Base-by-base conservation (phyloP, 2,113 vertebrate species). In the Apeltes quadracus region DNA sequence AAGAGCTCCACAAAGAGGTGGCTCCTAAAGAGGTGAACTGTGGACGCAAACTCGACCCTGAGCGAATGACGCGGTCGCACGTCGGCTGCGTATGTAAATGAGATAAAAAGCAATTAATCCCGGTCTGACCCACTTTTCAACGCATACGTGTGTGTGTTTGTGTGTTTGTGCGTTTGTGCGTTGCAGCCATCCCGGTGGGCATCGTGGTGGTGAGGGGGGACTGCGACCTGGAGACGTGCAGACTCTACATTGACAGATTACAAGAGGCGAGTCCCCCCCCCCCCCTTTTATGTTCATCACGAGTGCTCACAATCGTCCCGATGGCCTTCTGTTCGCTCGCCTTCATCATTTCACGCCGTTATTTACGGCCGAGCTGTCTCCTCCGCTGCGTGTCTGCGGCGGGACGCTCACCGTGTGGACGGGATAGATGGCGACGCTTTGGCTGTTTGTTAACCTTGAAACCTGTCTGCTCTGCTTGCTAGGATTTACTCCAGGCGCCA, bases 211-310 rank as follows among this genome's bases (percentile, higher is more conserved):
- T 99, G 68, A 93, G 96, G 68, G 97, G 97, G 69, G 97, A 99
- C 87, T 99, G 98, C 86, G 98, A 99, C 83, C 93, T 99, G 92
- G 97, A 99, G 91, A 98, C 97, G 3, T 99, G 98, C 89, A 93
- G 98, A 75, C 96, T 98, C 87, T 98, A 98, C 82, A 96, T 99
- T 51, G 96, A 99, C 88, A 94, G 97, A 69, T 90, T 99, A 5
- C 96, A 98, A 61, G 98, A 99, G 97, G 98, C 95, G 70, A 95
- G 90, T 82, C 15, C 58, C 9, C 48, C n/a, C 20, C 61, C 14
- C 41, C 3, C 14, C 39, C 20, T 3, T 53, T 43, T 41, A 5
- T 43, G 55, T 23, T 11, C 61, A 25, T 57, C 43, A 5, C 27
- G 11, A 29, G n/a, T 23, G 9, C 27, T 57, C 39, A 5, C 48